Conservation (phyloP, 2,797 vertebrate genomes). For the Neomorphus geoffroyi region DNA sequence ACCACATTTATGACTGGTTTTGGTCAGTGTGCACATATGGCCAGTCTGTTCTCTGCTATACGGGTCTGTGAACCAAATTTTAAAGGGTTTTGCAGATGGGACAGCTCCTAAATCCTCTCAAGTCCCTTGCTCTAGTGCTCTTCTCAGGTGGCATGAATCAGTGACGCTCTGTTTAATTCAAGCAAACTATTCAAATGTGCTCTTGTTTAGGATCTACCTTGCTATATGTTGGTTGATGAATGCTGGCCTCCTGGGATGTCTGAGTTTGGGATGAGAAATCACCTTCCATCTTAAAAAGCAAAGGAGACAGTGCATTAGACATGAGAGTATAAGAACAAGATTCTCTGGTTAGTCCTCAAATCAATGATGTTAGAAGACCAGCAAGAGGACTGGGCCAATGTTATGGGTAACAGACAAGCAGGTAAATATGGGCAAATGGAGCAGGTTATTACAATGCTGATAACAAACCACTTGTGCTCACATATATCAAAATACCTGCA, state of each 20-base stretch:
- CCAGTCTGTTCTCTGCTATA: neutral
- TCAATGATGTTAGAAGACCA: neutral
- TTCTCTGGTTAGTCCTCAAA: neutral
- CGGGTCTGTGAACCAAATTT: neutral
- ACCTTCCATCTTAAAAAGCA: neutral
- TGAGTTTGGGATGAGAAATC: neutral
- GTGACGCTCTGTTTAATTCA: neutral
- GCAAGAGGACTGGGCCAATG: rapidly evolving
- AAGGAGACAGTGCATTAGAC: neutral
- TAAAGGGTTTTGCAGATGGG: neutral
- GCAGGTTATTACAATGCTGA: slow-evolving; percentile 67
- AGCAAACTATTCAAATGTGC: neutral
- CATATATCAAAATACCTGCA: slow-evolving; percentile 63
- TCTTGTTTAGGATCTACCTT: neutral
- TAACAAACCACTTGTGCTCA: slow-evolving; percentile 72
- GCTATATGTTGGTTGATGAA: rapidly evolving
- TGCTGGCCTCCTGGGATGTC: neutral
- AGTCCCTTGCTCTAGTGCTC: neutral
- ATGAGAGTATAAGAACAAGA: neutral
- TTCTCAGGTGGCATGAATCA: neutral
- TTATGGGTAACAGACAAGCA: slow-evolving; percentile 35
- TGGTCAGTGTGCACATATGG: too few species aligned
- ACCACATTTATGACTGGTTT: neutral
- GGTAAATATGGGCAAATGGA: slow-evolving; percentile 60
- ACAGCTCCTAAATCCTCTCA: neutral